Evolutionary conservation across 1,140 invertebrate species (phyloP).

Genomic region (Scaptodrosophila lebanonensis): DNA sequence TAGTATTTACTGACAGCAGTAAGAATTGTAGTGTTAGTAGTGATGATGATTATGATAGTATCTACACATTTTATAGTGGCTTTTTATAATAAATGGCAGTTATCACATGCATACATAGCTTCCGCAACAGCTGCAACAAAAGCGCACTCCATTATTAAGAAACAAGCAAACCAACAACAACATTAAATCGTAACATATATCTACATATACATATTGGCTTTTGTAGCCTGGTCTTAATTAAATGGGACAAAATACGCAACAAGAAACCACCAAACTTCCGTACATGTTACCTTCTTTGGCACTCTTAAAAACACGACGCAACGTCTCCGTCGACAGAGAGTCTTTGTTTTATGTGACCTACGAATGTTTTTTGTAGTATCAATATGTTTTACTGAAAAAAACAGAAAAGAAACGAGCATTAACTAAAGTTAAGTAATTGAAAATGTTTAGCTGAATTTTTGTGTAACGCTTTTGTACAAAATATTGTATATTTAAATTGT

Average conservation of each 20-base stretch:
- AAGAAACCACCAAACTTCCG: constrained; percentile 70
- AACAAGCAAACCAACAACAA: constrained; percentile 14
- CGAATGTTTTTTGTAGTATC: neutral
- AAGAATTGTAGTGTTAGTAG: constrained; percentile 33
- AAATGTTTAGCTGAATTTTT: constrained; percentile 70
- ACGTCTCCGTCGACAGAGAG: no score
- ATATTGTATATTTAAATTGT: constrained; percentile 48
- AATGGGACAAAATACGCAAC: constrained; percentile 46
- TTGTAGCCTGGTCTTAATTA: constrained; percentile 31
- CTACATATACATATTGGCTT: constrained; percentile 12
- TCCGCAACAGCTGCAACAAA: constrained; percentile 48
- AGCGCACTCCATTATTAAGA: neutral
- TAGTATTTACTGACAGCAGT: constrained; percentile 49
- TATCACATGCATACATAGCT: constrained; percentile 27
- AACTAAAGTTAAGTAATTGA: constrained; percentile 60
- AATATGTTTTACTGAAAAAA: constrained; percentile 22
- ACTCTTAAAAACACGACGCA: no score
- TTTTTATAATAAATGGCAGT: no score
- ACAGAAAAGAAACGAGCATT: constrained; percentile 5
- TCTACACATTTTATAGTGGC: no score
- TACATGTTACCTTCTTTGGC: constrained; percentile 63
- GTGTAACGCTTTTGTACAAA: constrained; percentile 46
- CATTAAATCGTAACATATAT: constrained; percentile 5
- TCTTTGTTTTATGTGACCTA: neutral
- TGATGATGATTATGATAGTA: no score